A percentile compares a stretch with the other conserved stretches of the same genome.
Conservation (phyloP, 35 echinoderm and acorn worm species). For the Anneissia japonica region DNA sequence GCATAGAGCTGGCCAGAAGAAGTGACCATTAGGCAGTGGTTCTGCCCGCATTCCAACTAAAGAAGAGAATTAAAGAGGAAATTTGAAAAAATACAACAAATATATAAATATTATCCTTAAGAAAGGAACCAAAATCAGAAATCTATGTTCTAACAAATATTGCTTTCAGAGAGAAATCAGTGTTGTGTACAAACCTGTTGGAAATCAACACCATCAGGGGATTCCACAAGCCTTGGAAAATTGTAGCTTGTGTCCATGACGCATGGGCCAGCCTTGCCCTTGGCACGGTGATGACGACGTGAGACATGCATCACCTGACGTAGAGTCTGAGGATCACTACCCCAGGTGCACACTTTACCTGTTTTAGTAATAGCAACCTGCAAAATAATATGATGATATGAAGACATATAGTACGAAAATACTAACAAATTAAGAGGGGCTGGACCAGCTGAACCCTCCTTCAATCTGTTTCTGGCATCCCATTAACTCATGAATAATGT, state of each 20-base stretch:
- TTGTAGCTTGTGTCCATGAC: background rate
- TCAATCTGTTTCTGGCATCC: no score
- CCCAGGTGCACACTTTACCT: constrained; percentile 71
- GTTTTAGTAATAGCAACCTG: constrained; percentile 70
- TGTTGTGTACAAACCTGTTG: background rate
- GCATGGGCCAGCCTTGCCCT: background rate
- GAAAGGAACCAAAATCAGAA: no score
- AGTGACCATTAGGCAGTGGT: constrained; percentile 74
- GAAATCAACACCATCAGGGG: background rate
- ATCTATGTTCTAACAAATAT: no score
- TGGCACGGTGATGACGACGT: constrained; percentile 10
- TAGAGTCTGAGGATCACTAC: constrained; percentile 67
- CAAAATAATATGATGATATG: no score
- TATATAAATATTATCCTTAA: no score
- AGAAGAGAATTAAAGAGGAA: no score
- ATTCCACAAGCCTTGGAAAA: background rate
- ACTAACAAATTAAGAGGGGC: no score
- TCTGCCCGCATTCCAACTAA: constrained; percentile 64
- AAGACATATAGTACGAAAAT: no score
- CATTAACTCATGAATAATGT: no score
- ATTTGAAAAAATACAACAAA: no score
- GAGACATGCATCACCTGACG: constrained; percentile 52
- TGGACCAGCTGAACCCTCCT: no score
- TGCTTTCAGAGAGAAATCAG: no score
- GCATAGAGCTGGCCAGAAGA: constrained; percentile 55